Percentiles rank a stretch among this genome's conserved stretches.
Evolutionary conservation across 2,888 invertebrate genomes (phyloP).

Genomic region (Xestia sexstrigata): DNA sequence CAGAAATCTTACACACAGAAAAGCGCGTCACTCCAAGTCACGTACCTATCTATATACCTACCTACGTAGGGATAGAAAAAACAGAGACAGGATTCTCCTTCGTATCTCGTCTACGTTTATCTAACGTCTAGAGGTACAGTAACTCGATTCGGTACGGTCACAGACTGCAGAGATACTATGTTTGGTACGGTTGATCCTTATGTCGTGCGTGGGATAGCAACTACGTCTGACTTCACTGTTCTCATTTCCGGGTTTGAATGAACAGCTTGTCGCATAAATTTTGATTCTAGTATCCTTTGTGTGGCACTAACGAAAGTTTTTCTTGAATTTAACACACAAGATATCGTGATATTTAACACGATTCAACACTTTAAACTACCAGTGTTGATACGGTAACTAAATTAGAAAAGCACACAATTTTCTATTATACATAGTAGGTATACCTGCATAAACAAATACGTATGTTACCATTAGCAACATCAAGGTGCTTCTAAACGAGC

Average conservation of each 20-base stretch:
- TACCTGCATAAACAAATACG: not conserved
- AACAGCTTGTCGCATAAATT: not conserved
- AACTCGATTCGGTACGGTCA: slow-evolving; percentile 13
- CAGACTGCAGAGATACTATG: not conserved
- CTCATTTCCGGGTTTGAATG: slow-evolving; percentile 9
- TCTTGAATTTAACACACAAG: not conserved
- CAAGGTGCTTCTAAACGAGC: not conserved
- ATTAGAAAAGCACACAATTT: too few relatives aligned
- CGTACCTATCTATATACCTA: not conserved
- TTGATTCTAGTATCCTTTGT: not conserved
- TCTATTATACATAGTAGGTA: too few relatives aligned
- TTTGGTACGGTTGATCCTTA: not conserved
- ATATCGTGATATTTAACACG: not conserved
- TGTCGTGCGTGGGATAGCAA: not conserved
- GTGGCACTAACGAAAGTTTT: not conserved
- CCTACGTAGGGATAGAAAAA: not conserved
- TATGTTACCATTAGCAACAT: not conserved
- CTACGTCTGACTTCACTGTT: too few relatives aligned
- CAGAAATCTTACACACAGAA: slow-evolving; percentile 8
- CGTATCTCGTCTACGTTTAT: not conserved
- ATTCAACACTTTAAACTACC: not conserved
- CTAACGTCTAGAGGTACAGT: slow-evolving; percentile 8
- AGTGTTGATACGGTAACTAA: too few relatives aligned
- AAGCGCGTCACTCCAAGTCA: slow-evolving; percentile 8
- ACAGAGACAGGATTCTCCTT: slow-evolving; percentile 11